Evolutionary conservation across 2,113 vertebrate genomes (phyloP), one percentile per base, ranked within the genome.

Genomic region (Pseudorasbora parva): DNA sequence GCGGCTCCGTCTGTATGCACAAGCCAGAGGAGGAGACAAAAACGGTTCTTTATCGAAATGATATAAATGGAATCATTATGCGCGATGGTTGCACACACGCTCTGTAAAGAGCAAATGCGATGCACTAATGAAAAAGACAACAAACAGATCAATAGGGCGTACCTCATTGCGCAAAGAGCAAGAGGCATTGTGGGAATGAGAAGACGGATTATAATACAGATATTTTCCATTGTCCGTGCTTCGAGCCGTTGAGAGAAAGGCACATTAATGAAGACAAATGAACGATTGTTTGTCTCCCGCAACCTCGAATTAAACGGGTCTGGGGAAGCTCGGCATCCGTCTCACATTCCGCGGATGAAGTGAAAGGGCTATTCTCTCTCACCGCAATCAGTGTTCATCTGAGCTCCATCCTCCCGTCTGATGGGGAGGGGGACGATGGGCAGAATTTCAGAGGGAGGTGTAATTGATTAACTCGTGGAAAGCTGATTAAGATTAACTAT

Each of bases 401-500:
- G 17, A 76, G 33, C 45, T 69, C 41, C 33, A 7, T 25, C 54
- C 25, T 47, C 25, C 10, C 62, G 15, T 49, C 9, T 68, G 41
- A 19, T 12, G 37, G 10, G 23, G 43, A 82, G 72, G 54, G 80
- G 41, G 30, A 23, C 64, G 84, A 68, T 66, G 82, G 82, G 30
- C 14, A 30, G 37, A 8, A 27, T 79, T 73, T 72, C 59, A 80
- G 85, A 54, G 85, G 45, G 49, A 76, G 76, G 21, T 3, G 78
- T 66, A 51, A 88, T 86, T 62, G 84, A 88, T 83, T 69, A 43
- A 62, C 62, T 85, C 77, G 73, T 76, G 66, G 78, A 57, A 66
- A 78, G 30, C 73, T 88, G 81, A 88, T 88, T 84, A 83, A 86
- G 83, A 85, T 87, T 23, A 85, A 82, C 82, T 75, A 72, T 69